Evolutionary conservation across 30 jellyfish, hydroid and myxozoan genomes (phyloP), one percentile per base, ranked within the genome.

Genomic region (Morbakka virulenta): DNA sequence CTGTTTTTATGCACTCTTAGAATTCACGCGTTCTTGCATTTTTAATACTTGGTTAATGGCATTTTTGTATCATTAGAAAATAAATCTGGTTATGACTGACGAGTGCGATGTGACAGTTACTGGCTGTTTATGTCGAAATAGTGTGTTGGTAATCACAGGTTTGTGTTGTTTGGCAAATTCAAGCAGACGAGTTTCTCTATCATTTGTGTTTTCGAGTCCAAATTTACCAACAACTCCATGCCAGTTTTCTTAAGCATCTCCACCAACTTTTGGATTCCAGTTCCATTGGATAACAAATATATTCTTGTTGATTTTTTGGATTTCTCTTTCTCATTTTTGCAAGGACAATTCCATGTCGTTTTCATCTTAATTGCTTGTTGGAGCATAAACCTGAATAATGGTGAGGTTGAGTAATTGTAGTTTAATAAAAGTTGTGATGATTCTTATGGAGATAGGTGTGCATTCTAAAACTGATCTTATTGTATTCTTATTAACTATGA

Each of bases 211-310:
- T 13, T 68, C 81, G 34, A 28, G 68, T 32, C 81, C 87, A 35
- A 23, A 76, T 61, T 36, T 76, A 13, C 81, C 87, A 57, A 61
- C 80, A 1, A 71, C 62, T 25, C 84, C 84, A 6, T 47, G 2
- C 74, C 52, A 48, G n/a, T 76, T 79, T 2, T 23, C 87, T 35
- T 76, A 33, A 6, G 82, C 81, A 53, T 34, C 81, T 52, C 68
- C 27, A 17, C 87, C 87, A 4, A 76, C 36, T 29, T 6, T 32
- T 6, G 80, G 25, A 52, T 76, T 76, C 87, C 87, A 76, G 76
- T 74, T 64, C n/a, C 87, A 77, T 23, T 24, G 41, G 9, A 76
- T 24, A 4, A 76, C 22, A 20, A 29, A 2, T 0, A 76, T 76
- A 20, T 52, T 76, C 68, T 35, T 57, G n/a, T 67, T 31, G 20